Base-by-base conservation (phyloP, 2,888 invertebrate species). In the Pheosia tremula region DNA sequence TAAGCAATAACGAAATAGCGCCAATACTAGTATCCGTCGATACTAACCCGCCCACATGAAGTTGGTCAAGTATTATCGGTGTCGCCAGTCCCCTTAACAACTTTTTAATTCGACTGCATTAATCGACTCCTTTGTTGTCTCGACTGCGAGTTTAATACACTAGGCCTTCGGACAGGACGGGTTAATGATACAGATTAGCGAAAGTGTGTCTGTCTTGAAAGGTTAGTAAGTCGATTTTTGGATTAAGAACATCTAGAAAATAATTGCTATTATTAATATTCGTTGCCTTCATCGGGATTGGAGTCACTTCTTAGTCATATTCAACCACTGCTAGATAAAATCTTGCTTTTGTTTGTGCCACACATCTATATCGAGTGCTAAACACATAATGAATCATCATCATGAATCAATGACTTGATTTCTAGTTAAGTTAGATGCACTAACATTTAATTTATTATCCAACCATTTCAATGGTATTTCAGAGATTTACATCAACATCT, bases 91-190 rank as follows among this genome's bases (percentile, higher is more conserved):
- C 72, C 72, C 71, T 55, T 74, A 64, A 72, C 75, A 68, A 65
- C 70, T 68, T 65, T 62, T 60, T 64, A 66, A 75, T 74, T 71
- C 67, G 71, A 68, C 55, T 62, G 67, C 64, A 66, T 75, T 75
- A 73, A 67, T 77, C 66, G 61, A 64, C 37, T 72, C 75, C 80
- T 82, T 82, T 82, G 82, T 82, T 80, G 81, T 82, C 82, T 82
- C 77, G 72, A 66, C 62, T 67, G 60, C 56, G 69, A 70, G 64
- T 76, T 69, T 60, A 68, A 72, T 54, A 72, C 67, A 66, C 61
- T 65, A 66, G 64, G 55, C 57, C 57, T 69, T 69, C 57, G 70
- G 63, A 72, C 67, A 65, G 71, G 71, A 72, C 62, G 70, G 69
- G 64, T 67, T 72, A 74, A 74, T 74, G 63, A 69, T 66, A 63